Percentiles rank a stretch among this genome's conserved stretches.
Evolutionary conservation across 2,888 invertebrate genomes (phyloP).

Genomic region (Drosophila prostipennis): DNA sequence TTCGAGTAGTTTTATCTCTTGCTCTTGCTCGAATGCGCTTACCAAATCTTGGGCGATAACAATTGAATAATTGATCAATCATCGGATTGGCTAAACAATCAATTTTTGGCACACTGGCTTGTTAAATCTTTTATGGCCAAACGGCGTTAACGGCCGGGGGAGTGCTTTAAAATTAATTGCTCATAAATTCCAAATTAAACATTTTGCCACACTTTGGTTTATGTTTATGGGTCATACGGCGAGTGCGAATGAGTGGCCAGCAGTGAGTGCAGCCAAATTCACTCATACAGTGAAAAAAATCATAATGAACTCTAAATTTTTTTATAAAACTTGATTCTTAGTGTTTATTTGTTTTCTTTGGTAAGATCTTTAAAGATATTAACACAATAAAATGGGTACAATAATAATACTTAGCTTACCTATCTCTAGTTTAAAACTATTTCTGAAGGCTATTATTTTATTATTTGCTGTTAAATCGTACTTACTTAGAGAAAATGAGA

Average conservation of each 20-base stretch:
- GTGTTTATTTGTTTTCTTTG: too few relatives aligned
- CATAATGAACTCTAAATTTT: too few relatives aligned
- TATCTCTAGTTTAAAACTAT: too few relatives aligned
- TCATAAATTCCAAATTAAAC: constrained; percentile 79
- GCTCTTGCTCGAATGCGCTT: constrained; percentile 21
- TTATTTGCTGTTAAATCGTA: too few relatives aligned
- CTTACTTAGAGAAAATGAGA: too few relatives aligned
- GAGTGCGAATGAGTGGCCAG: constrained; percentile 33
- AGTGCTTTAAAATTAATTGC: constrained; percentile 79
- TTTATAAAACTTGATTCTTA: too few relatives aligned
- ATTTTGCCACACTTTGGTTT: constrained; percentile 71
- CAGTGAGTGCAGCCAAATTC: constrained; percentile 21
- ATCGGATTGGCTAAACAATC: constrained; percentile 50
- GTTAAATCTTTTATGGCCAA: constrained; percentile 49
- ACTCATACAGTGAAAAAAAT: constrained; percentile 6
- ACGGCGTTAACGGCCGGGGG: constrained; percentile 28
- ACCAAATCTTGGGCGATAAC: constrained; percentile 38
- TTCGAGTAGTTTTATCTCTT: constrained; percentile 16
- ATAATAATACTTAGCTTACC: too few relatives aligned
- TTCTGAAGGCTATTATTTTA: too few relatives aligned
- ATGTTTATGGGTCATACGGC: constrained; percentile 63
- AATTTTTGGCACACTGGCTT: constrained; percentile 54
- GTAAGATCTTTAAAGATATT: too few relatives aligned
- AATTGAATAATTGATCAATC: constrained; percentile 64
- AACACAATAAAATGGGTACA: too few relatives aligned